phyloP scores from a whole-genome alignment of 2,888 invertebrate genomes.

The Synanthedon formicaeformis region DNA sequence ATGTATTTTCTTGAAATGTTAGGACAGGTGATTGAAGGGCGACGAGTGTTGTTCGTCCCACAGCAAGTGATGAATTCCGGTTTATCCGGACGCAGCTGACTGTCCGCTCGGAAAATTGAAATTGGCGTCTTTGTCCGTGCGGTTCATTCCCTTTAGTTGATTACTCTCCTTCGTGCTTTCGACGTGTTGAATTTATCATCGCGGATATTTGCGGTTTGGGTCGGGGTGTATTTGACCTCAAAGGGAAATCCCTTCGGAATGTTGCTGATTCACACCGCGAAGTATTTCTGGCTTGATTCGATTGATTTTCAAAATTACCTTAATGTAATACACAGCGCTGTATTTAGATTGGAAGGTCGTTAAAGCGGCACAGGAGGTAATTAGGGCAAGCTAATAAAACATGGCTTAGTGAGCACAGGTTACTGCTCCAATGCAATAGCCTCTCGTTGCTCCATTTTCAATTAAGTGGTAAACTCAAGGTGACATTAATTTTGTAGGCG shows the following conservation, averaged over 20 bases:
- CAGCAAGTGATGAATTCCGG: slow-evolving; percentile 41
- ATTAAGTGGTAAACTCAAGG: not conserved
- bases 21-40: slow-evolving; percentile 47
- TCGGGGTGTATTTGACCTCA: slow-evolving; percentile 3
- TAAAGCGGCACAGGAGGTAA: slow-evolving; percentile 50
- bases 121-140: slow-evolving; percentile 23
- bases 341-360: slow-evolving; percentile 47
- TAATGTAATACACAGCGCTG: slow-evolving; percentile 15
- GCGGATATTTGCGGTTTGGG: slow-evolving; percentile 7
- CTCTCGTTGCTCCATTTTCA: slow-evolving; percentile 1
- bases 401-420: slow-evolving; percentile 37
- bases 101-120: slow-evolving; percentile 48
- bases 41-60: slow-evolving; percentile 31
- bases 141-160: slow-evolving; percentile 14
- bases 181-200: slow-evolving; percentile 15
- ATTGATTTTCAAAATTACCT: slow-evolving; percentile 3
- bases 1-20: slow-evolving; percentile 15
- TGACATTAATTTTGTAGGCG: not conserved
- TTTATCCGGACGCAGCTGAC: slow-evolving; percentile 42
- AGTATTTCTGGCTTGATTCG: not conserved
- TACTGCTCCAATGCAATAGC: slow-evolving; percentile 26
- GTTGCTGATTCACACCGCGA: slow-evolving; percentile 6
- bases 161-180: slow-evolving; percentile 18
- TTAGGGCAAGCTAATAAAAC: slow-evolving; percentile 59
- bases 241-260: slow-evolving; percentile 6